These are phyloP conservation scores for Channa maculata DNA, from an alignment of 2,113 vertebrate genomes.

Conservation along the genomic window DNA sequence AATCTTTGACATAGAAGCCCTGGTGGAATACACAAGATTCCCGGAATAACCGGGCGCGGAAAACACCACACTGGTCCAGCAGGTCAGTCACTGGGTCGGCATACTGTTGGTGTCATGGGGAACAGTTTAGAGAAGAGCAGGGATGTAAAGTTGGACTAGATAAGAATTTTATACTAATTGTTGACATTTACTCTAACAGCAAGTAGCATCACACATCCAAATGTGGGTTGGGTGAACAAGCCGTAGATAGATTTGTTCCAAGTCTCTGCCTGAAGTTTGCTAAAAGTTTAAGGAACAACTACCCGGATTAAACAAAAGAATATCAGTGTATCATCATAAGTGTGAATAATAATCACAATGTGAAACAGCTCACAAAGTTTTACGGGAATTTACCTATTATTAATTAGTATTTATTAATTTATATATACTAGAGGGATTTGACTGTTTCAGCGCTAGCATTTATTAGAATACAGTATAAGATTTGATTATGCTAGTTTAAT, in stretches of 20 bases:
- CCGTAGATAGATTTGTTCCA: neutral
- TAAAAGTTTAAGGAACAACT: no score
- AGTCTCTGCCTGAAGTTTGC: neutral
- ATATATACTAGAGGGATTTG: no score
- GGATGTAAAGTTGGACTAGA: conserved; percentile 15
- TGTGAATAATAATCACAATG: no score
- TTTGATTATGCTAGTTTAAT: no score
- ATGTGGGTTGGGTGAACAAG: neutral
- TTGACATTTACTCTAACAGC: neutral
- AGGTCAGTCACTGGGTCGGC: conserved; percentile 92
- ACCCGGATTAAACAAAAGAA: no score
- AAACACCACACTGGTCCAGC: conserved; percentile 87
- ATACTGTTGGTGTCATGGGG: conserved; percentile 78
- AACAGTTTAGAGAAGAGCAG: conserved; percentile 9
- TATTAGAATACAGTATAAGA: no score
- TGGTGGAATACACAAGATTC: conserved; percentile 95
- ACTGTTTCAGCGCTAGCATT: no score
- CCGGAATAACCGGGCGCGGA: conserved; percentile 88
- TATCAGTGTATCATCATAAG: no score
- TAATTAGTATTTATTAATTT: no score
- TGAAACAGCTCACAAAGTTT: no score
- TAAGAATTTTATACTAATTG: conserved; percentile 10
- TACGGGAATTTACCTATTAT: no score
- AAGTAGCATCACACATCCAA: neutral
- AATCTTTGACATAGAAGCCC: conserved; percentile 92